These are phyloP conservation scores for Bombycilla garrulus DNA, from an alignment of 2,113 vertebrate species.

Conservation along the genomic window DNA sequence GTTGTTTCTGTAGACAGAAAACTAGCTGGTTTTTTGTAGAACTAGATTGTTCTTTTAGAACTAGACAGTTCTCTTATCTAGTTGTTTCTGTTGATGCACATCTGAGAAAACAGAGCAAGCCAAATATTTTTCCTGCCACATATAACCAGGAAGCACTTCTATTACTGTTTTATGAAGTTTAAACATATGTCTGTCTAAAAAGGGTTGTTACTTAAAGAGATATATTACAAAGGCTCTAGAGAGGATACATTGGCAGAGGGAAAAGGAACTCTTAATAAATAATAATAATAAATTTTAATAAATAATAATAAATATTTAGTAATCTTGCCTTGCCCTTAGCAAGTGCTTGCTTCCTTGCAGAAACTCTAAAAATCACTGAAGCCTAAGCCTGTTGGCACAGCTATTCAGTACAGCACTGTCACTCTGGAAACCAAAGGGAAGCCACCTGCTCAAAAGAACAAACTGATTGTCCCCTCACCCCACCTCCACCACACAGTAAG, in stretches of 20 bases:
- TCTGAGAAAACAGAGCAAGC: neutral
- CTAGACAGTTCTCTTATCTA: too few relatives aligned
- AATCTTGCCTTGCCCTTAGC: neutral
- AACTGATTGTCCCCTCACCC: neutral
- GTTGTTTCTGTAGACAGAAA: neutral
- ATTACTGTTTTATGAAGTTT: neutral
- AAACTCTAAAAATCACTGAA: neutral
- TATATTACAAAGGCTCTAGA: neutral
- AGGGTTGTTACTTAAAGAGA: neutral
- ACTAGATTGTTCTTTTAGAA: too few relatives aligned
- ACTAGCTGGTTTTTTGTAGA: too few relatives aligned
- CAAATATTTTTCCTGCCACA: neutral
- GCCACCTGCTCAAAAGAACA: accelerated
- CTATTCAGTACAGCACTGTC: neutral
- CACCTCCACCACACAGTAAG: neutral
- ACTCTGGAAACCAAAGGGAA: neutral
- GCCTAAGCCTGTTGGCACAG: neutral
- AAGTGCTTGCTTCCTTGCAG: neutral
- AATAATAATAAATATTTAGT: too few relatives aligned
- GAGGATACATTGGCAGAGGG: neutral
- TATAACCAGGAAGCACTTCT: neutral
- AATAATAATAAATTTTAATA: too few relatives aligned
- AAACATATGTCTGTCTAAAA: neutral
- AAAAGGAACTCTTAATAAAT: neutral
- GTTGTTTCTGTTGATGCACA: neutral